Evolutionary conservation across 2,888 invertebrate genomes (phyloP).

Genomic region (Sinelater perroti): DNA sequence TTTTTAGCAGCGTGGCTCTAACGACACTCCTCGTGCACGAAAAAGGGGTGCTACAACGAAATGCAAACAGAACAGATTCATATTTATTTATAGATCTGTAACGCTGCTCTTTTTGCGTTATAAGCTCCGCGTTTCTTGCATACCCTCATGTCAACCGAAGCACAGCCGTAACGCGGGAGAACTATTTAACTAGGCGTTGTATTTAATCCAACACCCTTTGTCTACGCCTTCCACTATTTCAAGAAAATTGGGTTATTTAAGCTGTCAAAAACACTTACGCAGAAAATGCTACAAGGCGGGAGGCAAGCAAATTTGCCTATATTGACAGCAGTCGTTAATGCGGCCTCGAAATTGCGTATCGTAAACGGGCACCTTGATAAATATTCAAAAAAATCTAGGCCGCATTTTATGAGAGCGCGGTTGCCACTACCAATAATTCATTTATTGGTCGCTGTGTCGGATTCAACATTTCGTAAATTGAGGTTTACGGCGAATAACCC

Average conservation of each 20-base stretch:
- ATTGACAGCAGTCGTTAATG: slow-evolving; percentile 13
- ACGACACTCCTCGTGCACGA: background rate
- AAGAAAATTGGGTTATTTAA: slow-evolving; percentile 22
- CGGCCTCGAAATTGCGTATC: slow-evolving; percentile 5
- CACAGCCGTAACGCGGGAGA: no score
- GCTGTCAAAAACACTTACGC: slow-evolving; percentile 24
- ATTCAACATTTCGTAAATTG: slow-evolving; percentile 18
- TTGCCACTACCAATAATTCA: slow-evolving; percentile 14
- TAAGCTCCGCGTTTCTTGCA: background rate
- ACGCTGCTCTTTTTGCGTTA: background rate
- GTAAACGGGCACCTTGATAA: slow-evolving; percentile 16
- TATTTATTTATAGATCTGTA: background rate
- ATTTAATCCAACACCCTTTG: background rate
- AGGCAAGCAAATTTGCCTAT: slow-evolving; percentile 15
- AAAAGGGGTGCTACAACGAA: background rate
- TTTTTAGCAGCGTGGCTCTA: slow-evolving; percentile 3
- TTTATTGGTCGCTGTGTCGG: slow-evolving; percentile 22
- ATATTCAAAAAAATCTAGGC: slow-evolving; percentile 17
- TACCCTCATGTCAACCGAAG: background rate
- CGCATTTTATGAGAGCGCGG: slow-evolving; percentile 9
- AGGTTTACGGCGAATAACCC: slow-evolving; percentile 13
- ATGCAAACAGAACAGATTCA: slow-evolving; percentile 1
- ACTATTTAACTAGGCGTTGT: background rate
- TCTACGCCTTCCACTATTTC: background rate
- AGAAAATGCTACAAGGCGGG: slow-evolving; percentile 12